phyloP scores from a whole-genome alignment of 1,140 invertebrate genomes.

The Zaprionus tsacasi region DNA sequence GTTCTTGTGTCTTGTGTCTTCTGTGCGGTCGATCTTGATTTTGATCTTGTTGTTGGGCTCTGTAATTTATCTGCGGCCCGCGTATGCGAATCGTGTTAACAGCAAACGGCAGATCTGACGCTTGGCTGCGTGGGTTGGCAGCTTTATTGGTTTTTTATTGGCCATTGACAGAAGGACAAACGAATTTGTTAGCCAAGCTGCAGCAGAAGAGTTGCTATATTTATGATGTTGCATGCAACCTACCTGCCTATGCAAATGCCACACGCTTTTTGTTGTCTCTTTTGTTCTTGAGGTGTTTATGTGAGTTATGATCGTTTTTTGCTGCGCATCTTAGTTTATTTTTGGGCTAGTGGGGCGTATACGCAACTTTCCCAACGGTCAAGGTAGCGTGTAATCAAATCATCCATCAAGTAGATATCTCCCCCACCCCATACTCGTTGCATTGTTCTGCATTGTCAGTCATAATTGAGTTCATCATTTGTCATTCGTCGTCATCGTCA shows the following conservation, averaged over 20 bases:
- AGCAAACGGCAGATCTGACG: constrained; percentile 15
- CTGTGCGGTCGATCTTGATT: constrained; percentile 50
- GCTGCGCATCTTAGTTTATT: constrained; percentile 20
- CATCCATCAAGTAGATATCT: constrained; percentile 46
- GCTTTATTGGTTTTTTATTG: constrained; percentile 84
- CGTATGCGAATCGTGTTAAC: constrained; percentile 63
- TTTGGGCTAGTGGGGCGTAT: constrained; percentile 53
- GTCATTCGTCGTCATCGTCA: constrained; percentile 51
- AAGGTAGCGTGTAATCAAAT: constrained; percentile 38
- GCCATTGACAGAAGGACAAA: constrained; percentile 83
- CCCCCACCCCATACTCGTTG: background rate
- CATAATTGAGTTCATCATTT: constrained; percentile 47
- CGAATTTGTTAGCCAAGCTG: constrained; percentile 59
- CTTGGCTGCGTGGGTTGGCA: constrained; percentile 52
- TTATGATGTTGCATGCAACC: constrained; percentile 66
- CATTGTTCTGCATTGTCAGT: constrained; percentile 38
- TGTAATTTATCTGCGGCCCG: constrained; percentile 71
- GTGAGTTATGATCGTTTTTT: constrained; percentile 64
- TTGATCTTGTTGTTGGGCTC: constrained; percentile 54
- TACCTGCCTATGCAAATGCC: constrained; percentile 64
- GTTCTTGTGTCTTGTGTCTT: constrained; percentile 13
- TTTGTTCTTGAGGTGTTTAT: constrained; percentile 65
- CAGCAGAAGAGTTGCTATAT: constrained; percentile 26
- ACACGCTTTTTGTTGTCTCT: constrained; percentile 53
- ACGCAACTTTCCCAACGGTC: constrained; percentile 44